Base-by-base conservation (phyloP, 2,113 vertebrate species). In the Misgurnus anguillicaudatus region DNA sequence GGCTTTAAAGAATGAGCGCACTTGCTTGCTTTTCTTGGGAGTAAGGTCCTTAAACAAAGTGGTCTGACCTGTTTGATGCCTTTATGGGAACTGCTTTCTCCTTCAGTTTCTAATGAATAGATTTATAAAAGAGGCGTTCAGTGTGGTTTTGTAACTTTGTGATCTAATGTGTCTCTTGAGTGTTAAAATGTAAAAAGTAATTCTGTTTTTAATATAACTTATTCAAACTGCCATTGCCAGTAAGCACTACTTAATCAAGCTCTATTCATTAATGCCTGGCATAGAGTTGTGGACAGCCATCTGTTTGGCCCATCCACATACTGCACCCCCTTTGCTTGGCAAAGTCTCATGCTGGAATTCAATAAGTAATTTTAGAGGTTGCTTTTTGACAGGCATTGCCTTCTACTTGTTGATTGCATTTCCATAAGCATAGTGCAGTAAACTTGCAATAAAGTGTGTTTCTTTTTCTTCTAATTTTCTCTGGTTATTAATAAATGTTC, bases 11-110 rank as follows among this genome's bases (percentile, higher is more conserved):
- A 72, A 41, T 19, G n/a, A 58, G 53, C 58, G 69, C 41, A 19
- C 21, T 63, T 39, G 19, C 57, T 17, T 60, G 62, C 16, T 41
- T 24, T 31, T 75, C 17, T 55, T 69, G 13, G 64, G 38, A 77
- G 57, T 81, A 84, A 89, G 80, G 74, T 80, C 36, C 78, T 87
- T 87, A 66, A 5, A 24, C 38, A 60, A 64, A 80, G 85, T 78
- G 57, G 55, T 82, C 14, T 6, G 45, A 84, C 78, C 62, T 41
- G 79, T 84, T 85, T 69, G 6, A 74, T 83, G 80, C 66, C 14
- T 41, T 19, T 14, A 63, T 64, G 16, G 83, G 74, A 85, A 57
- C 39, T 1, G 42, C 9, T 36, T 21, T 75, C 51, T 80, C 68
- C 72, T 31, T 21, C 11, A 1, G 48, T 9, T 57, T 19, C 7